These are phyloP conservation scores for Acleris holmiana DNA, from an alignment of 2,888 invertebrate genomes.

Conservation along the genomic window DNA sequence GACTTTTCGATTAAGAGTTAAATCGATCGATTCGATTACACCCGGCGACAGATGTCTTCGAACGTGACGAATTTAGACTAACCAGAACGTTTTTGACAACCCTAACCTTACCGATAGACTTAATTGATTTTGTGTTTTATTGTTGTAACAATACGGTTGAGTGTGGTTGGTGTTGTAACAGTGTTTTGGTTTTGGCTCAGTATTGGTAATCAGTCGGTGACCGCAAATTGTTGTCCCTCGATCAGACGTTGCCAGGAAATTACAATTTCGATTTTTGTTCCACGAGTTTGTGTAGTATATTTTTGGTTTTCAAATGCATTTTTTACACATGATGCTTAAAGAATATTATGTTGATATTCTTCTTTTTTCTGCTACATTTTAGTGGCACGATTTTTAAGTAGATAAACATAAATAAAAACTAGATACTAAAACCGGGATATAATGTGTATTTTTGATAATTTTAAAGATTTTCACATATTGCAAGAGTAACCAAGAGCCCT, in stretches of 20 bases:
- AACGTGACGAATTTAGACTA: slow-evolving; percentile 83
- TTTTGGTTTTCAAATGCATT: slow-evolving; percentile 38
- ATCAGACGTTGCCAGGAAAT: slow-evolving; percentile 81
- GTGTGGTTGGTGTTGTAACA: slow-evolving; percentile 45
- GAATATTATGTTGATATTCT: too few species aligned
- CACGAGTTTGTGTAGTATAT: slow-evolving; percentile 65
- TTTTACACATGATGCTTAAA: background rate
- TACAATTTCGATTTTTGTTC: slow-evolving; percentile 82
- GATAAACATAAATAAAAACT: too few species aligned
- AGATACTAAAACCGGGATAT: too few species aligned
- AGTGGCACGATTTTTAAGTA: too few species aligned
- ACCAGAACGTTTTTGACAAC: slow-evolving; percentile 56
- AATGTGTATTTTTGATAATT: too few species aligned
- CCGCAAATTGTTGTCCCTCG: slow-evolving; percentile 84
- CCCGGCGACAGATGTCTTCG: slow-evolving; percentile 80
- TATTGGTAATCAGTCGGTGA: slow-evolving; percentile 82
- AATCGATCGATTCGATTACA: slow-evolving; percentile 65
- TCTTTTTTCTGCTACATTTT: too few species aligned
- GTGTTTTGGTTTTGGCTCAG: slow-evolving; percentile 64
- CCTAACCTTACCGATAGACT: slow-evolving; percentile 42
- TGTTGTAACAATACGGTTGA: slow-evolving; percentile 39
- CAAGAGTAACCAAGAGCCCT: too few species aligned
- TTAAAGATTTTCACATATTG: too few species aligned
- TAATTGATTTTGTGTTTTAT: slow-evolving; percentile 44
- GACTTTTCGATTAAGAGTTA: slow-evolving; percentile 10